phyloP scores from a whole-genome alignment of 2,888 invertebrate species.

The Morpho helenor region DNA sequence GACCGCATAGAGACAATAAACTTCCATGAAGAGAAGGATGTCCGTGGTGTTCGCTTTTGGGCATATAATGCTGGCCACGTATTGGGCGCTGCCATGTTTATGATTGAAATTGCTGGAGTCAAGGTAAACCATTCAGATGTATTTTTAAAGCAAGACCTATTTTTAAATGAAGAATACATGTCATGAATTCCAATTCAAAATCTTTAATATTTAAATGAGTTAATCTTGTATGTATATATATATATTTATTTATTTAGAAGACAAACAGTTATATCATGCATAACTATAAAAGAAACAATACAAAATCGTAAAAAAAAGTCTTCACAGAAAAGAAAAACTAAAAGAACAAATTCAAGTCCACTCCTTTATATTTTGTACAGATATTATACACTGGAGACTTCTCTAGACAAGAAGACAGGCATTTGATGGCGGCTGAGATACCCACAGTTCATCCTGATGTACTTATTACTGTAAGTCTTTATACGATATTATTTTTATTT shows the following conservation, averaged over 20 bases:
- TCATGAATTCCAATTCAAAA: no score
- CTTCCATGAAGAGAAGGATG: conserved; percentile 98
- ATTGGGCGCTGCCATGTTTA: conserved; percentile 99
- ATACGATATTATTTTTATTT: no score
- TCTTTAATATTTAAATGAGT: no score
- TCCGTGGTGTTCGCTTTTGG: conserved; percentile 98
- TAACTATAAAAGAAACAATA: no score
- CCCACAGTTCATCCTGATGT: conserved; percentile 98
- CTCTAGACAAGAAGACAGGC: conserved; percentile 98
- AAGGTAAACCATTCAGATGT: conserved; percentile 72
- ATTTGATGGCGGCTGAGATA: conserved; percentile 99
- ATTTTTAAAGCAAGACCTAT: no score
- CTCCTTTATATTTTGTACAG: conserved; percentile 41
- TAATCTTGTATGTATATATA: no score
- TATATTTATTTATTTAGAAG: no score
- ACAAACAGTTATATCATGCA: no score
- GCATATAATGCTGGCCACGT: conserved; percentile 99
- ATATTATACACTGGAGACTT: conserved; percentile 98
- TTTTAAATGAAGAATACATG: no score
- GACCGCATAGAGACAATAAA: conserved; percentile 99
- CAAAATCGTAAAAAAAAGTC: no score
- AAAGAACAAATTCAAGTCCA: no score
- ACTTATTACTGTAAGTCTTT: conserved; percentile 87
- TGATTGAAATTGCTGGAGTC: conserved; percentile 99
- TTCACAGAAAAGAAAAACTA: no score